Evolutionary conservation across 2,797 vertebrate species (phyloP), one percentile per base, ranked within the genome.

Genomic region (Lutjanus campechanus): DNA sequence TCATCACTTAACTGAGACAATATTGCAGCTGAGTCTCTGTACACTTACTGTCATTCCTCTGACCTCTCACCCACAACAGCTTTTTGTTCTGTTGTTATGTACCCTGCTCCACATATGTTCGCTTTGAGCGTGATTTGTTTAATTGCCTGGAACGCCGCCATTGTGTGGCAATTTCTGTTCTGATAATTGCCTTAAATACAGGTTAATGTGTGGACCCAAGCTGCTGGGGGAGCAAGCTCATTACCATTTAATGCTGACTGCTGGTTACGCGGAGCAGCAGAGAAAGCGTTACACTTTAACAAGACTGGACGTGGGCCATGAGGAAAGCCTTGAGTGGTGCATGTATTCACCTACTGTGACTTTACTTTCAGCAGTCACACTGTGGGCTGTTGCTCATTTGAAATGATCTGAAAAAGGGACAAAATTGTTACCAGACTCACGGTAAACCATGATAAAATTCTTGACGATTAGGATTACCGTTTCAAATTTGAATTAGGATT

Each of bases 131-230:
- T 22, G 71, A 85, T 86, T 89, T 88, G 81, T 85, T 79, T 81
- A 91, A 91, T 85, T 82, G 86, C 63, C 81, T 83, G 89, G 85
- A 93, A 86, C 12, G 17, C 22, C 0, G 74, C 81, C 79, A 81
- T 75, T 85, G 82, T 78, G 85, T 70, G 50, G 85, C 75, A 76
- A 85, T 89, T 89, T 88, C 77, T 73, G 66, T 70, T 81, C 73
- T 76, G 71, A 90, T 91, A 91, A 94, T 88, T 83, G 80, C 81
- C 84, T 90, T 88, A 91, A 93, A 91, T 83, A 67, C 88, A 86
- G 76, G 81, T 89, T 90, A 89, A 90, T 79, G 73, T 47, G 76
- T 55, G 50, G 65, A 62, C 41, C 47, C 8, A n/a, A 73, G 78
- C 51, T 62, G 63, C 79, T 64, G 73, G 44, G 73, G 50, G 46